Base-by-base conservation (phyloP, 2,797 vertebrate species). In the Cercopithecus mitis region DNA sequence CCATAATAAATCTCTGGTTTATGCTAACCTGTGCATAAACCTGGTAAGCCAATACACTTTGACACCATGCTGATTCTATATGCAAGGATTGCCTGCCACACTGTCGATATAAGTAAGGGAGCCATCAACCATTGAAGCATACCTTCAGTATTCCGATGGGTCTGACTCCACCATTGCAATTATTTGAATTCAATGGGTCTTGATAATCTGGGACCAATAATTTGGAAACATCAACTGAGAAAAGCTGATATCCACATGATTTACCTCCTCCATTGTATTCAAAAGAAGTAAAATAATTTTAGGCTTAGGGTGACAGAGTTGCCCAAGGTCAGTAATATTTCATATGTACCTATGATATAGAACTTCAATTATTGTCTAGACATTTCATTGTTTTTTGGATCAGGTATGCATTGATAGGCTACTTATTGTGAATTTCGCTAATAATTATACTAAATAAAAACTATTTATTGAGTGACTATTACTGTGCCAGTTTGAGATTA, bases 1-100 rank as follows among this genome's bases (percentile, higher is more conserved):
- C 81, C 22, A 33, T 50, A 97, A 89, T 94, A 92, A 86, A 4
- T 82, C 58, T 92, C 93, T 96, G 55, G 82, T 91, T 97, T 97
- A 64, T 52, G 92, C 97, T 97, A 96, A 93, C 15, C 41, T 70
- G 33, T 33, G 41, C 25, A 19, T 39, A 61, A 93, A 96, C 93
- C 90, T n/a, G 52, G 94, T 96, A 85, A 97, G 41, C 7, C n/a
- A 88, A 43, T 30, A 20, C 1, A 9, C 4, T 39, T 25, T 57
- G 57, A 45, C 3, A 39, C 36, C 1, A 13, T 11, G 5, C 25
- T 4, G 15, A 19, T 22, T 91, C 19, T 36, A 4, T 27, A 39
- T 19, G 17, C 1, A 17, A n/a, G 27, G 55, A 55, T 8, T n/a
- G 5, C 30, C 47, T 76, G 30, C 12, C 24, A 22, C 19, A 4